phyloP scores from a whole-genome alignment of 1,140 invertebrate species.

The Metaphire vulgaris region DNA sequence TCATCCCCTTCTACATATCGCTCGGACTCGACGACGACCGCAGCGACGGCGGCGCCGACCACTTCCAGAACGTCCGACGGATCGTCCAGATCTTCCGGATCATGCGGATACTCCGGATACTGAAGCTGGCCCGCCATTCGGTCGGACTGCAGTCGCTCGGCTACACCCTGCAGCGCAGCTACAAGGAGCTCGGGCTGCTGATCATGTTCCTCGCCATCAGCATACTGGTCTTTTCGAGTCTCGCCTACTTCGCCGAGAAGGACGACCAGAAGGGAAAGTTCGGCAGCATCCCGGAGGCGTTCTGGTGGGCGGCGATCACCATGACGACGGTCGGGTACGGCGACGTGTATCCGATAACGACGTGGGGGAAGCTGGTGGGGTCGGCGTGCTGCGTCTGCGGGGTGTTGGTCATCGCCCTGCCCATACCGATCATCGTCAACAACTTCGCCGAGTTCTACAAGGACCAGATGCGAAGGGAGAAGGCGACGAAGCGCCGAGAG shows the following conservation, averaged over 20 bases:
- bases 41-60: constrained; percentile 47
- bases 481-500: constrained; percentile 90
- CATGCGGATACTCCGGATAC: constrained; percentile 95
- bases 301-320: constrained; percentile 82
- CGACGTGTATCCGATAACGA: constrained; percentile 46
- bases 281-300: constrained; percentile 46
- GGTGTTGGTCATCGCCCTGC: constrained; percentile 99
- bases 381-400: constrained; percentile 90
- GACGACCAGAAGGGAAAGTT: constrained; percentile 43
- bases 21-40: constrained; percentile 49
- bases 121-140: constrained; percentile 96
- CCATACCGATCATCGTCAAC: constrained; percentile 66
- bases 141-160: constrained; percentile 96
- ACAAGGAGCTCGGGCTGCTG: constrained; percentile 96
- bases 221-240: constrained; percentile 95
- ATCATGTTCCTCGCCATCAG: constrained; percentile 99
- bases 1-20: constrained; percentile 81
- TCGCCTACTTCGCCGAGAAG: constrained; percentile 99
- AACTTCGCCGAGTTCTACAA: constrained; percentile 87
- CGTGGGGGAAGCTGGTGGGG: constrained; percentile 51
- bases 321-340: constrained; percentile 96
- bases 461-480: constrained; percentile 97
- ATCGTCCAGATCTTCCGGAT: constrained; percentile 98
- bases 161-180: constrained; percentile 95
- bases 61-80: constrained; percentile 52